Conservation (phyloP, 2,888 invertebrate species). For the Agonum fuliginosum region DNA sequence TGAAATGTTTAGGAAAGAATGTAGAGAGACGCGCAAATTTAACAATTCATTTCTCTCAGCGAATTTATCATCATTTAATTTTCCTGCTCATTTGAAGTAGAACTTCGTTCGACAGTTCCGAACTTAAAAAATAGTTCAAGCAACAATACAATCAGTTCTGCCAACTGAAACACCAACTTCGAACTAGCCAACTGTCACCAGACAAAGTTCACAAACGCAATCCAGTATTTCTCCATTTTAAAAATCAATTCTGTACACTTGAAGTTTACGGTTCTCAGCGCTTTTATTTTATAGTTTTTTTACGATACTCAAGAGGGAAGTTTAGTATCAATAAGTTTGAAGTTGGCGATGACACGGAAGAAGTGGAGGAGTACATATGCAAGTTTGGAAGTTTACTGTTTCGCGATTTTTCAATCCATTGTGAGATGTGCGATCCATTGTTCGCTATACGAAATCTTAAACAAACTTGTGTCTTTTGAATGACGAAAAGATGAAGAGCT, state of each 20-base stretch:
- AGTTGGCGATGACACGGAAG: constrained; percentile 34
- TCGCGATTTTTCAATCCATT: background rate
- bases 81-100: constrained; percentile 22
- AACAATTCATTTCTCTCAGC: constrained; percentile 5
- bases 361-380: constrained; percentile 1
- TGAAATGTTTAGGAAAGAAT: too few species aligned
- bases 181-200: background rate
- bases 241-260: constrained; percentile 48
- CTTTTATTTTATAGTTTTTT: constrained; percentile 56
- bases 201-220: constrained; percentile 8
- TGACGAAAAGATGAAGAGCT: too few species aligned
- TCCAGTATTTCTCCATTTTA: constrained; percentile 30
- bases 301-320: constrained; percentile 50
- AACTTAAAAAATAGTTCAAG: constrained; percentile 20
- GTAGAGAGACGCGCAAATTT: too few species aligned
- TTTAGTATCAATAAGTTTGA: constrained; percentile 47
- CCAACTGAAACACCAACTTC: background rate
- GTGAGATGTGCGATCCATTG: too few species aligned
- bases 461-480: too few species aligned
- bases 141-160: constrained; percentile 29
- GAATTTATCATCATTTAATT: constrained; percentile 28
- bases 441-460: too few species aligned
- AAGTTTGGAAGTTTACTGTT: constrained; percentile 9
- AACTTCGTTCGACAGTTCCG: background rate
- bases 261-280: constrained; percentile 19